Conservation (phyloP, 2,113 vertebrate genomes). For the Ophiodon elongatus region DNA sequence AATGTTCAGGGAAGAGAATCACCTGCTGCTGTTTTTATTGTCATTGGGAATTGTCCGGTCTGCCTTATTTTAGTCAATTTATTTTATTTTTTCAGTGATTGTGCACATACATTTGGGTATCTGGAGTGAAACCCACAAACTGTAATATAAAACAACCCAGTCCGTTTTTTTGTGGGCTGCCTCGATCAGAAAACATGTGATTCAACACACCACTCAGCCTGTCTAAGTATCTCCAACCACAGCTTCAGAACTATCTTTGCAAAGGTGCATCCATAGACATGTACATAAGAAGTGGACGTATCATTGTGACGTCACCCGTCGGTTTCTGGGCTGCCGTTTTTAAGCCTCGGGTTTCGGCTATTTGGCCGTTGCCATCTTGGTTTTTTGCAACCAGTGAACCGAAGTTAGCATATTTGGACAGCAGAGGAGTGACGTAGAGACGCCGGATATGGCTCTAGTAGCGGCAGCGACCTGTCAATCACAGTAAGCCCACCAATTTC, state of each 20-base stretch:
- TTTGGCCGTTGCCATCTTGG: background rate
- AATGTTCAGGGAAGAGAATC: background rate
- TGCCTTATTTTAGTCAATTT: background rate
- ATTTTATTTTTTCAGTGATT: background rate
- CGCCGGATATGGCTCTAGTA: no score
- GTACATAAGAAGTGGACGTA: no score
- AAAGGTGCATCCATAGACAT: background rate
- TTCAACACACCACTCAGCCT: no score
- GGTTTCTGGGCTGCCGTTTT: no score
- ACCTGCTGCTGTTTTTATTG: background rate
- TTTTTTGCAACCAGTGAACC: background rate
- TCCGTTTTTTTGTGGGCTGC: no score
- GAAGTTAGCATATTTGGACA: background rate
- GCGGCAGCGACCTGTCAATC: no score
- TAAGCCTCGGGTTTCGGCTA: background rate
- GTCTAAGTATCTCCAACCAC: no score
- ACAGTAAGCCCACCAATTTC: no score
- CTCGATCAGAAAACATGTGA: background rate
- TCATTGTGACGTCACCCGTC: no score
- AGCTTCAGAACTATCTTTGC: no score
- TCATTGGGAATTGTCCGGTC: background rate
- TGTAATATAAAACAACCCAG: background rate
- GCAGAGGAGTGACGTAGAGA: background rate
- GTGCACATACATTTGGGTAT: background rate
- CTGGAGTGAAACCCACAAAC: background rate